Evolutionary conservation across 64 coral and sea anemone species (phyloP), one percentile per base, ranked within the genome.

Genomic region (Montipora sp.): DNA sequence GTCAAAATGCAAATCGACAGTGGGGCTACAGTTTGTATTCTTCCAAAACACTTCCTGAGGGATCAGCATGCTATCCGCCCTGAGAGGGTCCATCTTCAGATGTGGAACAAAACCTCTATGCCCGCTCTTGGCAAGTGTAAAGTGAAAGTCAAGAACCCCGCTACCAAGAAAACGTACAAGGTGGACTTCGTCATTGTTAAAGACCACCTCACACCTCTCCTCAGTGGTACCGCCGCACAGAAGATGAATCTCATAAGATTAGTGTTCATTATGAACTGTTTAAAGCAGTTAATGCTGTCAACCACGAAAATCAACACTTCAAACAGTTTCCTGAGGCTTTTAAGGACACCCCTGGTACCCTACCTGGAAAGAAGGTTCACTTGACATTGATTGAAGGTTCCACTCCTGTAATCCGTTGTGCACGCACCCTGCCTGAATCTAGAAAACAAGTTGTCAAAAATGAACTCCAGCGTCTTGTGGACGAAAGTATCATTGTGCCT

Each of bases 221-320:
- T 24, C 24, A 24, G 24, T 24, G 24, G 24, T 24, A 24, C 24
- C 24, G 24, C 24, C 67, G 87, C 87, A 63, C 87, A 94, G 73
- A 77, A 89, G 79, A 94, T 90, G 93, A 94, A 94, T 5, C 87
- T 94, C 15, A 90, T 94, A 67, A 94, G n/a, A n/a, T n/a, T n/a
- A n/a, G 78, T 53, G 81, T 95, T 4, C 90, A 95, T 14, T 95
- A 95, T 72, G 88, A 95, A 9, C 59, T 70, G 55, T 94, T 94
- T 76, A 15, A 90, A 43, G 78, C 50, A 14, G 46, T 94, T 7
- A 65, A 58, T 81, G 63, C 66, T 71, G 92, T 94, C 27, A 36
- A 36, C 27, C 27, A 36, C 27, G 27, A 36, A 36, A 36, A 36
- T 36, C 1, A 36, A 36, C 27, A 36, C 27, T 36, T 36, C 27